A percentile compares a stretch with the other conserved stretches of the same genome.
These are phyloP conservation scores for Colletes gigas DNA, from an alignment of 1,140 invertebrate species.

Conservation along the genomic window DNA sequence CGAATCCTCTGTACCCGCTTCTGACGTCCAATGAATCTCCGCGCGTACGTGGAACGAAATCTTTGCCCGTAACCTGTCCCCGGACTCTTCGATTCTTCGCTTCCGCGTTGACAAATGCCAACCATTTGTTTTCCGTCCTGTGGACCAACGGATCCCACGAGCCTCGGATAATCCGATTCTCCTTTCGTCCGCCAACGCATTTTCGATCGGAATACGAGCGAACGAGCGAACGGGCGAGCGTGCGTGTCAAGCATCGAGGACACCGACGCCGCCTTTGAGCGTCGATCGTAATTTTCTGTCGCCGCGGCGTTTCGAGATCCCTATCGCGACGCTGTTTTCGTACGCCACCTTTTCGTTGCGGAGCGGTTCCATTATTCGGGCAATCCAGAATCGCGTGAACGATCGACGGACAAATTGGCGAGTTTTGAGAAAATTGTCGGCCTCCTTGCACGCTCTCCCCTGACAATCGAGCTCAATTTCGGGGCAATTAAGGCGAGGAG, in stretches of 20 bases:
- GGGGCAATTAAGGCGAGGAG: slow-evolving; percentile 23
- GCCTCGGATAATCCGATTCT: not conserved
- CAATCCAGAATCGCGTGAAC: slow-evolving; percentile 34
- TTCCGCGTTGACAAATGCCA: slow-evolving; percentile 49
- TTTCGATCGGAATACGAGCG: too few relatives aligned
- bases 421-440: slow-evolving; percentile 32
- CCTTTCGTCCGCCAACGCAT: not conserved
- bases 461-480: not conserved
- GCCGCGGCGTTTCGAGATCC: slow-evolving; percentile 18
- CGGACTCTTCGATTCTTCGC: slow-evolving; percentile 17
- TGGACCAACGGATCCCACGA: not conserved
- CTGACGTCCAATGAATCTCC: slow-evolving; percentile 44
- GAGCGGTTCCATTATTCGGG: not conserved
- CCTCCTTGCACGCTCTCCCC: not conserved
- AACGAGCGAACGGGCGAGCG: too few relatives aligned
- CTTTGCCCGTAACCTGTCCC: slow-evolving; percentile 32
- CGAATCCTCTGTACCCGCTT: slow-evolving; percentile 12
- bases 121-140: slow-evolving; percentile 12
- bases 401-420: slow-evolving; percentile 40
- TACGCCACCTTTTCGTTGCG: not conserved
- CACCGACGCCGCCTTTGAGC: too few relatives aligned
- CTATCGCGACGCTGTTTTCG: slow-evolving; percentile 21
- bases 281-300: slow-evolving; percentile 12
- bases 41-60: slow-evolving; percentile 45
- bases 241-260: too few relatives aligned